A percentile compares a stretch with the other conserved stretches of the same genome.
phyloP scores from a whole-genome alignment of 2,888 invertebrate species.

The Hirtodrosophila alboralis region DNA sequence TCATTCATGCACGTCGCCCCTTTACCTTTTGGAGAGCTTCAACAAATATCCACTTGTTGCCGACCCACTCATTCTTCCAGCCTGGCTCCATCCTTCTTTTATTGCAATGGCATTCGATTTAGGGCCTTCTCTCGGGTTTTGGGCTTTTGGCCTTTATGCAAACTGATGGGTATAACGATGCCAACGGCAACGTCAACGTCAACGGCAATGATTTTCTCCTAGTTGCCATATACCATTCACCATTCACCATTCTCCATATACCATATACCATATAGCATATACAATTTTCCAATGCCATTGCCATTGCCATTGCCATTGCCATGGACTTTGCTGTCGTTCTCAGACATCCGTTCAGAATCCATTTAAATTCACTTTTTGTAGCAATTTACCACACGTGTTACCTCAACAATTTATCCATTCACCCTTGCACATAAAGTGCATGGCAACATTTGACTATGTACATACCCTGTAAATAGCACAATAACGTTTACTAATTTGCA shows the following conservation, averaged over 20 bases:
- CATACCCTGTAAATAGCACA: too few species aligned
- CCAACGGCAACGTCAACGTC: constrained; percentile 5
- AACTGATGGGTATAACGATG: constrained; percentile 29
- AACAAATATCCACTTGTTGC: constrained; percentile 71
- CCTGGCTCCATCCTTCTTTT: not conserved
- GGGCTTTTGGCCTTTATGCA: constrained; percentile 36
- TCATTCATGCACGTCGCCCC: constrained; percentile 51
- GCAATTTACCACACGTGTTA: constrained; percentile 51
- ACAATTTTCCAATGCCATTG: constrained; percentile 10
- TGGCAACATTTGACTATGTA: not conserved
- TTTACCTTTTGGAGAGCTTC: constrained; percentile 33
- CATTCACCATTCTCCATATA: not conserved
- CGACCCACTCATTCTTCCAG: not conserved
- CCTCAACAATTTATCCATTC: not conserved
- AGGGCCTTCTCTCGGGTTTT: constrained; percentile 10
- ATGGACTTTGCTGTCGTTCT: constrained; percentile 4
- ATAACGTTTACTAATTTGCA: too few species aligned
- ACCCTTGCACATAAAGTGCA: constrained; percentile 1
- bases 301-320: constrained; percentile 5
- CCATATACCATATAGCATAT: constrained; percentile 18
- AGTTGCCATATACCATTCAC: constrained; percentile 4
- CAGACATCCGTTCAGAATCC: constrained; percentile 25
- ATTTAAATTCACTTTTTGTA: constrained; percentile 61
- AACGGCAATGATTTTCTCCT: constrained; percentile 43
- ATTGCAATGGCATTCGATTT: constrained; percentile 17